phyloP scores from a whole-genome alignment of 1,140 invertebrate species.

The Latrodectus geometricus region DNA sequence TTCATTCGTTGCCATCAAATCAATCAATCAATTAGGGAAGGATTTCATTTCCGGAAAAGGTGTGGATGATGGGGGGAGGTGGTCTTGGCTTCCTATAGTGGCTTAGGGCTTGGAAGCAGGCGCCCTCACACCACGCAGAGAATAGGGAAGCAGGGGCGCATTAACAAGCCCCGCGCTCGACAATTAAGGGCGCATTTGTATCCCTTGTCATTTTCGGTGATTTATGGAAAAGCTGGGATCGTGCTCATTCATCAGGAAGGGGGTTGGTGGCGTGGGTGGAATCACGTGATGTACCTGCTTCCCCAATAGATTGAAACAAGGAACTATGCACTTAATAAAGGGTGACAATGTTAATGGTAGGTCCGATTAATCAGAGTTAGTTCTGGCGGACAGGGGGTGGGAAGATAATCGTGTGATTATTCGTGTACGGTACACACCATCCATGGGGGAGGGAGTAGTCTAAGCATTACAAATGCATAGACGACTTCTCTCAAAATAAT shows the following conservation, averaged over 20 bases:
- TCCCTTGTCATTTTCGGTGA: slow-evolving; percentile 31
- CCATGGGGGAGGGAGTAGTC: no score
- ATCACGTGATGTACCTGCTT: slow-evolving; percentile 33
- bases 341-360: slow-evolving; percentile 54
- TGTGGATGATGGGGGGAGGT: no score
- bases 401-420: no score
- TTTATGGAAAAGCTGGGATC: slow-evolving; percentile 32
- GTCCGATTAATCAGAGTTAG: slow-evolving; percentile 47
- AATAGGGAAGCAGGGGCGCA: not conserved
- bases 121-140: no score
- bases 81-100: no score
- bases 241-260: slow-evolving; percentile 21
- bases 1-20: no score
- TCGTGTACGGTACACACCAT: no score
- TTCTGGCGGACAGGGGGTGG: not conserved
- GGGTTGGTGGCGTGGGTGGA: not conserved
- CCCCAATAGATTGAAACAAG: slow-evolving; percentile 36
- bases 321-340: slow-evolving; percentile 48
- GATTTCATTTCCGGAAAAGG: no score
- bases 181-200: slow-evolving; percentile 32
- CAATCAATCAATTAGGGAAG: no score
- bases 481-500: no score
- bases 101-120: no score
- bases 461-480: no score
- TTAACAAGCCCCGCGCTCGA: slow-evolving; percentile 14